Evolutionary conservation across 1,140 invertebrate species (phyloP), one percentile per base, ranked within the genome.

Genomic region (Drosophila truncata): DNA sequence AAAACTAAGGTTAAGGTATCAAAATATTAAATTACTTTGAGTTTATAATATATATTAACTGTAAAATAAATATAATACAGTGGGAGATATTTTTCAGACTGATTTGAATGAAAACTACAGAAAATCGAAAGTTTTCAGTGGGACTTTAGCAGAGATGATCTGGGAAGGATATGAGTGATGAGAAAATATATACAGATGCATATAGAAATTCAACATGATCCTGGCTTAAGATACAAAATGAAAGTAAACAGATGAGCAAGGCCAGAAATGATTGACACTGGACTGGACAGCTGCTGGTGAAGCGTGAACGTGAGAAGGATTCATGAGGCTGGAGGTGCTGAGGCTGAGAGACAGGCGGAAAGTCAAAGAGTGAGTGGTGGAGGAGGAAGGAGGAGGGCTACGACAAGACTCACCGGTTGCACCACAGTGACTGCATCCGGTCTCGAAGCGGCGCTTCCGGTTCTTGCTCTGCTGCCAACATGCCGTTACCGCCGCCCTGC

Each of bases 341-440:
- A 50, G 50, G 57, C 52, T 31, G 61, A 74, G 41, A 59, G 41
- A 66, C 49, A 71, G 33, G 54, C 29, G 52, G 41, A 31, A 41
- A 46, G 41, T 57, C 47, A 52, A 18, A 61, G 37, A 54, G 11
- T 62, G 23, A 42, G 25, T 49, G 39, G 25, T 23, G 20, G 39
- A 50, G 54, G 42, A 9, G 62, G 42, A 44, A 23, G 31, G 61
- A 64, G 25, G 69, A 65, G 76, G 76, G 83, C 83, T 78, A 84
- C 78, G 78, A 82, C 64, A 85, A 81, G 73, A 92, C 91, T 92
- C 91, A 92, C 91, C 91, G 81, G 78, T 88, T 78, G 91, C 91
- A 79, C 91, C 91, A 82, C 91, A 92, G 66, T 92, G 91, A 82
- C 85, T 90, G 80, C 91, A 92, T 92, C 88, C 88, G 85, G 85